phyloP scores from a whole-genome alignment of 2,888 invertebrate species.

The Zaprionus lineosus region DNA sequence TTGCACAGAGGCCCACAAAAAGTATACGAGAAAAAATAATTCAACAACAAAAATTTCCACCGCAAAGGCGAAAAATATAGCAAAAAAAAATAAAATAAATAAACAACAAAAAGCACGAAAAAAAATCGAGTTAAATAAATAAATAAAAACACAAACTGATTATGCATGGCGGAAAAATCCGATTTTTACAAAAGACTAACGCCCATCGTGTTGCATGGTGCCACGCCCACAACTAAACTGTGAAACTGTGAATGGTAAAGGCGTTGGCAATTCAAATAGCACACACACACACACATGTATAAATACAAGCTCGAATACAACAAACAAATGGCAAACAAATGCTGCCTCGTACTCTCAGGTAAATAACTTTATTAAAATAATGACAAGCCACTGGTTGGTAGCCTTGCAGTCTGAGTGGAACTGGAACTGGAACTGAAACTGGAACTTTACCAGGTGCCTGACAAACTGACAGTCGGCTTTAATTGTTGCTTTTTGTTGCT shows the following conservation, averaged over 20 bases:
- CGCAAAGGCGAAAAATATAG: conserved; percentile 52
- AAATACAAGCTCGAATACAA: no score
- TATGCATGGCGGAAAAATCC: conserved; percentile 75
- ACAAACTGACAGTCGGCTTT: conserved; percentile 41
- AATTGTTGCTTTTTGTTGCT: neutral
- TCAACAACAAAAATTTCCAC: conserved; percentile 14
- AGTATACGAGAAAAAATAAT: conserved; percentile 26
- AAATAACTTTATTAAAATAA: conserved; percentile 78
- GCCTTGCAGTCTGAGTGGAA: conserved; percentile 2
- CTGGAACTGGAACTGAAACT: no score
- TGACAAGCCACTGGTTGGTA: conserved; percentile 57
- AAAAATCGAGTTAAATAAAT: conserved; percentile 77
- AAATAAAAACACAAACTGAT: conserved; percentile 76
- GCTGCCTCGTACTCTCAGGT: conserved; percentile 76
- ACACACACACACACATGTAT: no score
- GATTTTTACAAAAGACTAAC: conserved; percentile 52
- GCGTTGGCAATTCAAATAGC: no score
- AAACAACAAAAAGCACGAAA: conserved; percentile 56
- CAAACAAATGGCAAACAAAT: conserved; percentile 76
- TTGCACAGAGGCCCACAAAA: conserved; percentile 41
- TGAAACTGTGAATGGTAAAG: conserved; percentile 36
- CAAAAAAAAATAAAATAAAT: conserved; percentile 42
- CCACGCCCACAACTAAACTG: conserved; percentile 74
- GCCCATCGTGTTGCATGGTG: conserved; percentile 41
- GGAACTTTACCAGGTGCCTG: conserved; percentile 14